Percentiles rank a stretch among this genome's conserved stretches.
These are phyloP conservation scores for Cheirogaleus major DNA, from an alignment of 2,797 vertebrate species.

Conservation along the genomic window DNA sequence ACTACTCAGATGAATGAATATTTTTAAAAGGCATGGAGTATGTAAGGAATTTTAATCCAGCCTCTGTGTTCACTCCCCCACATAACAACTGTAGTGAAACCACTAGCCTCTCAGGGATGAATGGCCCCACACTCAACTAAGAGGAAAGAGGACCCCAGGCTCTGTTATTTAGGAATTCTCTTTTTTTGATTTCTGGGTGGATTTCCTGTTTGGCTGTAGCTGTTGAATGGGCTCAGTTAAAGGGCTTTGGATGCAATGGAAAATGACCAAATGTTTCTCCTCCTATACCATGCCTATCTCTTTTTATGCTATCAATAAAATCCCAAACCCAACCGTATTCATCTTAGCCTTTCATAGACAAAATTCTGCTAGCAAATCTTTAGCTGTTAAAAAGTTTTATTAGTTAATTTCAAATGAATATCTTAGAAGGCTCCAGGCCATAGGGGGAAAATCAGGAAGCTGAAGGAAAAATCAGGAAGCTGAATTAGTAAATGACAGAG, in stretches of 20 bases:
- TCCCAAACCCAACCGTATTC: background rate
- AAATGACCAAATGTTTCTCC: conserved; percentile 21
- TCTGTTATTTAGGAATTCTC: background rate
- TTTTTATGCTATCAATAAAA: background rate
- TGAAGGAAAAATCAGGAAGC: conserved; percentile 33
- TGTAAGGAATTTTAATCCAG: conserved; percentile 79
- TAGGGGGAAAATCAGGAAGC: background rate
- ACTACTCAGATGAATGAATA: conserved; percentile 62
- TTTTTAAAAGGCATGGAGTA: conserved; percentile 57
- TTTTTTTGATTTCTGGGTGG: background rate
- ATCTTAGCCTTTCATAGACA: background rate
- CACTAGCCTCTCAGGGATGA: conserved; percentile 59
- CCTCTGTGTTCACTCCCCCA: background rate
- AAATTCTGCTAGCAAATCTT: background rate
- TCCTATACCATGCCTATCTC: background rate
- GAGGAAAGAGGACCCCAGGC: conserved; percentile 1
- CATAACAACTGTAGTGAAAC: conserved; percentile 58
- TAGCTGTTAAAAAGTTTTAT: conserved; percentile 40
- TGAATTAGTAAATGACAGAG: conserved; percentile 42
- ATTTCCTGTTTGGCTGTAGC: background rate
- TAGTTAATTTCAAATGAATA: conserved; percentile 52
- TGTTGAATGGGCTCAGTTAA: background rate
- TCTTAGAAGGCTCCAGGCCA: background rate
- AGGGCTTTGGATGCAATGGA: background rate
- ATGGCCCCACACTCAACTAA: conserved; percentile 16